phyloP scores from a whole-genome alignment of 1,140 invertebrate species.

The Aphelenchoides fujianensis region DNA sequence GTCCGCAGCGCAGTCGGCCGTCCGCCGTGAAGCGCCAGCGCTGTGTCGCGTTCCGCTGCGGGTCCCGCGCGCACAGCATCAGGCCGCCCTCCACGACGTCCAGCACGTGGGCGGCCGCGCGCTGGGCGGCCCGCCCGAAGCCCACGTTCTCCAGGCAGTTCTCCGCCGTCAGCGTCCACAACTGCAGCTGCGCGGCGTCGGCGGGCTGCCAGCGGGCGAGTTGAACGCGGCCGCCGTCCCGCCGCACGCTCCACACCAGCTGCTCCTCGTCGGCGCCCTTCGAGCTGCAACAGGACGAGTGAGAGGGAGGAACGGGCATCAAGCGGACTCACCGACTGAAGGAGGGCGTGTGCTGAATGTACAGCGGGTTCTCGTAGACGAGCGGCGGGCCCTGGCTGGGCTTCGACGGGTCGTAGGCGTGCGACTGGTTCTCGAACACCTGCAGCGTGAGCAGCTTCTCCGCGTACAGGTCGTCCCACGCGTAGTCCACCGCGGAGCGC shows the following conservation, averaged over 20 bases:
- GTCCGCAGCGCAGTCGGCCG: conserved; percentile 75
- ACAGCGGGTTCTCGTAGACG: conserved; percentile 94
- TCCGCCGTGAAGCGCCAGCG: conserved; percentile 84
- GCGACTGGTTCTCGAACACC: conserved; percentile 70
- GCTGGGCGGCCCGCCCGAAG: conserved; percentile 68
- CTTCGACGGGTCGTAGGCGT: conserved; percentile 76
- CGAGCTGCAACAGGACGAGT: neutral
- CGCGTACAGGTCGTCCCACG: conserved; percentile 78
- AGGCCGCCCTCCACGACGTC: conserved; percentile 78
- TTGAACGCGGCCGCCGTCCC: conserved; percentile 70
- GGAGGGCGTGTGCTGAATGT: conserved; percentile 76
- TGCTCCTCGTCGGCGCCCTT: conserved; percentile 67
- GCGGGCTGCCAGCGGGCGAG: conserved; percentile 64
- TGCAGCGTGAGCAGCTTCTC: conserved; percentile 73
- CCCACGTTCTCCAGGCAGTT: conserved; percentile 90
- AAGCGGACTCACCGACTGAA: conserved; percentile 63
- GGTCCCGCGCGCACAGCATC: conserved; percentile 77
- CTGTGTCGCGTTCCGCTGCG: conserved; percentile 78
- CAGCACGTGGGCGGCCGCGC: conserved; percentile 46
- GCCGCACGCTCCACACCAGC: conserved; percentile 76
- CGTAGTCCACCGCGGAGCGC: conserved; percentile 75
- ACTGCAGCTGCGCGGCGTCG: conserved; percentile 80
- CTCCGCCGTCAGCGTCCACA: conserved; percentile 87
- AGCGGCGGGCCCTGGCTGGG: conserved; percentile 71
- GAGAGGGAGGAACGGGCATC: neutral